A percentile compares a stretch with the other conserved stretches of the same genome.
Evolutionary conservation across 2,888 invertebrate species (phyloP).

Genomic region (Allacma fusca): DNA sequence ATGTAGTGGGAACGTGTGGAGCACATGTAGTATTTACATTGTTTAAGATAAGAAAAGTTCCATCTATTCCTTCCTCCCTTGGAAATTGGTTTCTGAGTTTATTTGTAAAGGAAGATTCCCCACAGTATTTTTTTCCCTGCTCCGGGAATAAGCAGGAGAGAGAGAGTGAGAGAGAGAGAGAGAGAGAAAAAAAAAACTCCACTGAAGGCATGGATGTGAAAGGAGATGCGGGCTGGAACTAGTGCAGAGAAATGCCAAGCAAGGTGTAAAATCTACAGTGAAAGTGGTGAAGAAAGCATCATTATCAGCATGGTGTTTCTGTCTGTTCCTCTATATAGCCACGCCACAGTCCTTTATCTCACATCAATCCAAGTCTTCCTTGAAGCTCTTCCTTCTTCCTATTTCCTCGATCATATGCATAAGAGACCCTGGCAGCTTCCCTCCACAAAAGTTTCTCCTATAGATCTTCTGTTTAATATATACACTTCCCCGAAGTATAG

Average conservation of each 20-base stretch:
- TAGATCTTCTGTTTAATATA: too few species aligned
- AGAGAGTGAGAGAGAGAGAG: conserved; percentile 29
- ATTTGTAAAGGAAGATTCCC: conserved; percentile 49
- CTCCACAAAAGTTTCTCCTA: too few species aligned
- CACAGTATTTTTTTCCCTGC: conserved; percentile 33
- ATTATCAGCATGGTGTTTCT: conserved; percentile 44
- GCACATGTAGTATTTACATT: background rate
- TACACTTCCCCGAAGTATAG: too few species aligned
- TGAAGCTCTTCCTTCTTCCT: background rate
- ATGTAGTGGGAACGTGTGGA: background rate
- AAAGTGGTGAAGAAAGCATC: conserved; percentile 42
- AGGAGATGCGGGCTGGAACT: background rate
- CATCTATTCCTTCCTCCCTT: background rate
- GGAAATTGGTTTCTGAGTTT: conserved; percentile 50
- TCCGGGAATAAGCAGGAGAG: background rate
- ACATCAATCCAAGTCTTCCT: conserved; percentile 24
- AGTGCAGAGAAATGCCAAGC: background rate
- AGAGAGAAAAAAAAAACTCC: background rate
- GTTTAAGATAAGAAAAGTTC: conserved; percentile 3
- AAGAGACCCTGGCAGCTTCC: background rate
- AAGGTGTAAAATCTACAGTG: conserved; percentile 49
- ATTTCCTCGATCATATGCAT: background rate
- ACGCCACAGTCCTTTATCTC: background rate
- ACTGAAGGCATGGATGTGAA: background rate
- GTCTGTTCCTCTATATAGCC: background rate